These are phyloP conservation scores for Psammodynastes pulverulentus DNA, from an alignment of 2,113 vertebrate genomes.

Conservation along the genomic window DNA sequence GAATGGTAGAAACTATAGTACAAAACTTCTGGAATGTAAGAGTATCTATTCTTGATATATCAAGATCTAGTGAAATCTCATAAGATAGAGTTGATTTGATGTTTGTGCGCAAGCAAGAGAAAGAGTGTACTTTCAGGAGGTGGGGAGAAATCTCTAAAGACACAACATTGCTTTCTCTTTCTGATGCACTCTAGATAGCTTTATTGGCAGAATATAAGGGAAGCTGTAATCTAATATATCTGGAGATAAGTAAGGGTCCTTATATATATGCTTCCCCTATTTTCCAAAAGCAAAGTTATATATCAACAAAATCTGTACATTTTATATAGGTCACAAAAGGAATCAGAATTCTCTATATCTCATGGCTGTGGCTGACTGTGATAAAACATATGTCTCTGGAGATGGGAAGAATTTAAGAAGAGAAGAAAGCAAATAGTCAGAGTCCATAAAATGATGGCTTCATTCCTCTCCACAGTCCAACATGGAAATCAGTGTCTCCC, in stretches of 20 bases:
- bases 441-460: background rate
- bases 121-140: background rate
- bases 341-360: background rate
- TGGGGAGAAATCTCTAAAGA: background rate
- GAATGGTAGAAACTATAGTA: background rate
- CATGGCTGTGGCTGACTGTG: background rate
- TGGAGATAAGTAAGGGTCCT: background rate
- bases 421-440: background rate
- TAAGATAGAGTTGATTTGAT: background rate
- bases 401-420: background rate
- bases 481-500: background rate
- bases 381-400: background rate
- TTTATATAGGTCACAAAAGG: background rate
- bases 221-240: background rate
- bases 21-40: background rate
- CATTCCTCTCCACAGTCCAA: background rate
- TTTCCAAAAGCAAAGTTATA: background rate
- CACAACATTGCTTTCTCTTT: background rate
- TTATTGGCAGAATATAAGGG: background rate
- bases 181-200: background rate
- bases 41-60: background rate
- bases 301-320: background rate
- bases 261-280: background rate
- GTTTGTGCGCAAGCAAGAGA: background rate
- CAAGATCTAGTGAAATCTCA: background rate